phyloP scores from a whole-genome alignment of 2,797 vertebrate species.

The Sebastes steindachneri region DNA sequence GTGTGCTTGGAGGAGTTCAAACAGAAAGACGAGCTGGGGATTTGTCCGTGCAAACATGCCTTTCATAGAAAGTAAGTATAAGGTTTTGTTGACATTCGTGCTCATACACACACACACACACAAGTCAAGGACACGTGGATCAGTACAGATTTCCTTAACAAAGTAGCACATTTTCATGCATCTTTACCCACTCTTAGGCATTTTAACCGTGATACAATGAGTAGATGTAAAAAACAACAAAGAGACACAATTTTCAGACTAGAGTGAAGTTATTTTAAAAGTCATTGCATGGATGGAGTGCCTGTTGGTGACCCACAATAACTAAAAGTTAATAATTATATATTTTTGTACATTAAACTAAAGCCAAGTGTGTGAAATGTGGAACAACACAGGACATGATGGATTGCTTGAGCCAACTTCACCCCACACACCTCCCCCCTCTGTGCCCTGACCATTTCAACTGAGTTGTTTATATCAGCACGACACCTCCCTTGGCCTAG shows the following conservation, averaged over 20 bases:
- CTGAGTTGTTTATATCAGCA: conserved; percentile 73
- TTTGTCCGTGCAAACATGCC: conserved; percentile 99
- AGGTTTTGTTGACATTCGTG: conserved; percentile 13
- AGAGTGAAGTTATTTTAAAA: neutral
- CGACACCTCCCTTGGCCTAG: conserved; percentile 64
- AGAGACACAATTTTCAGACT: neutral
- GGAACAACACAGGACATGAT: conserved; percentile 17
- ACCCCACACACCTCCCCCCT: neutral
- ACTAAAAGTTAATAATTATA: neutral
- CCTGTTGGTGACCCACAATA: neutral
- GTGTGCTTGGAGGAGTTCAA: conserved; percentile 99
- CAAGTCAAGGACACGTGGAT: neutral
- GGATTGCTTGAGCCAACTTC: conserved; percentile 33
- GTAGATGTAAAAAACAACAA: neutral
- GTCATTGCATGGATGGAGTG: neutral
- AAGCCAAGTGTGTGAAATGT: conserved; percentile 5
- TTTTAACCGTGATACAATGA: neutral
- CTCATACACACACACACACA: neutral
- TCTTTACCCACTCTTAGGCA: neutral
- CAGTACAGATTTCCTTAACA: conserved; percentile 3
- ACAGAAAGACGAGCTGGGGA: conserved; percentile 97
- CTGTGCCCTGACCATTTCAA: conserved; percentile 36
- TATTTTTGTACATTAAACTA: neutral
- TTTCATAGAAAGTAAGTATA: conserved; percentile 98
- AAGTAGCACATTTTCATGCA: neutral